A percentile compares a stretch with the other conserved stretches of the same genome.
phyloP scores from a whole-genome alignment of 2,888 invertebrate genomes.

The Enchytraeus crypticus region DNA sequence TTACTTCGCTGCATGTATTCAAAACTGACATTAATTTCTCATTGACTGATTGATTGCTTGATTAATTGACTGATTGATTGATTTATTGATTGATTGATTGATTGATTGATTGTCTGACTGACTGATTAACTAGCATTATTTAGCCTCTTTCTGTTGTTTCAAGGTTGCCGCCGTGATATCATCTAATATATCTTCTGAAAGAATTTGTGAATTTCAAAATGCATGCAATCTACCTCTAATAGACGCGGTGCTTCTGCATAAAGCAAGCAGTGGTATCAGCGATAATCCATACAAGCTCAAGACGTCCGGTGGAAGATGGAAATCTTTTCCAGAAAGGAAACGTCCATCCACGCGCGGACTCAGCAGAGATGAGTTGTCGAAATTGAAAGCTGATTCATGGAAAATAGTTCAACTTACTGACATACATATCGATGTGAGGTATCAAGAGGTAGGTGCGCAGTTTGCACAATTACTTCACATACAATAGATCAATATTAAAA shows the following conservation, averaged over 20 bases:
- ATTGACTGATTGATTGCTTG: too few species aligned
- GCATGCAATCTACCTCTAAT: too few species aligned
- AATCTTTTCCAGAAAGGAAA: too few species aligned
- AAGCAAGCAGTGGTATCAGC: not conserved
- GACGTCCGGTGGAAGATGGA: too few species aligned
- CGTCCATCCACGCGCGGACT: not conserved
- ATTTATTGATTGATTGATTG: too few species aligned
- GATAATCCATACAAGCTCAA: not conserved
- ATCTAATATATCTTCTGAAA: not conserved
- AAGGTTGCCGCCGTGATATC: not conserved
- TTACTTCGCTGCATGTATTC: too few species aligned
- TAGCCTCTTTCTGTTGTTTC: not conserved
- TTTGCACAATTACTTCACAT: too few species aligned
- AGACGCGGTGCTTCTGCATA: not conserved
- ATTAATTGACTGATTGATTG: too few species aligned
- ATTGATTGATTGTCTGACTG: too few species aligned
- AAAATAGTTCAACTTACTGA: constrained; percentile 3
- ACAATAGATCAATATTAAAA: too few species aligned
- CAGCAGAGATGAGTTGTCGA: not conserved
- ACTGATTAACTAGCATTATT: too few species aligned
- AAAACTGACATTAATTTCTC: too few species aligned
- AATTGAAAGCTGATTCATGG: not conserved
- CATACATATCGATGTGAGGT: constrained; percentile 1
- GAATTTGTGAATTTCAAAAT: constrained; percentile 2
- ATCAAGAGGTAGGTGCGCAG: not conserved